These are phyloP conservation scores for Schizotus pectinicornis DNA, from an alignment of 2,888 invertebrate genomes.

Conservation along the genomic window DNA sequence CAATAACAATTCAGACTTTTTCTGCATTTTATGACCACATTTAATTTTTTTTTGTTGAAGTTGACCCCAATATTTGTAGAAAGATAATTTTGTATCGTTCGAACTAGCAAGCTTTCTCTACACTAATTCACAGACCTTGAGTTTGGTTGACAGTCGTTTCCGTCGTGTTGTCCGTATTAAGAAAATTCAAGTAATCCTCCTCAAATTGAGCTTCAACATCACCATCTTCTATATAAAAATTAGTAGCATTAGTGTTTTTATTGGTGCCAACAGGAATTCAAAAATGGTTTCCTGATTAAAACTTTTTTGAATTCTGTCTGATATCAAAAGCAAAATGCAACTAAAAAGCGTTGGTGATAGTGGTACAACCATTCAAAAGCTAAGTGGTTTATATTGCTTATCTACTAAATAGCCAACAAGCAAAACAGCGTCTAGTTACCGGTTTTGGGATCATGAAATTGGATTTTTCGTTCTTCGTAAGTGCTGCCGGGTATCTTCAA, in stretches of 20 bases:
- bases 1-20: too few species aligned
- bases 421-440: conserved; percentile 16
- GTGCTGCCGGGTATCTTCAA: conserved; percentile 68
- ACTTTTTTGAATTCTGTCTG: not conserved
- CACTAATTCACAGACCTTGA: conserved; percentile 13
- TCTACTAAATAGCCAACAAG: not conserved
- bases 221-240: conserved; percentile 33
- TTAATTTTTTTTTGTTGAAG: too few species aligned
- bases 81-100: too few species aligned
- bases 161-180: conserved; percentile 21
- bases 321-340: not conserved
- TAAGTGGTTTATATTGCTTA: not conserved
- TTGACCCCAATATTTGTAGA: too few species aligned
- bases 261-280: not conserved
- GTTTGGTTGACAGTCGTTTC: conserved; percentile 7
- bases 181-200: conserved; percentile 20
- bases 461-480: conserved; percentile 49
- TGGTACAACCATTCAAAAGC: not conserved
- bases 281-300: too few species aligned
- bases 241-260: conserved; percentile 28
- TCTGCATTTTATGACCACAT: too few species aligned
- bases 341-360: not conserved
- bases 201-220: conserved; percentile 12
- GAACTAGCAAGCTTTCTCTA: not conserved
- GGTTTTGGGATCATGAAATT: not conserved